These are phyloP conservation scores for Chymomyza costata DNA, from an alignment of 1,140 invertebrate species.

Conservation along the genomic window DNA sequence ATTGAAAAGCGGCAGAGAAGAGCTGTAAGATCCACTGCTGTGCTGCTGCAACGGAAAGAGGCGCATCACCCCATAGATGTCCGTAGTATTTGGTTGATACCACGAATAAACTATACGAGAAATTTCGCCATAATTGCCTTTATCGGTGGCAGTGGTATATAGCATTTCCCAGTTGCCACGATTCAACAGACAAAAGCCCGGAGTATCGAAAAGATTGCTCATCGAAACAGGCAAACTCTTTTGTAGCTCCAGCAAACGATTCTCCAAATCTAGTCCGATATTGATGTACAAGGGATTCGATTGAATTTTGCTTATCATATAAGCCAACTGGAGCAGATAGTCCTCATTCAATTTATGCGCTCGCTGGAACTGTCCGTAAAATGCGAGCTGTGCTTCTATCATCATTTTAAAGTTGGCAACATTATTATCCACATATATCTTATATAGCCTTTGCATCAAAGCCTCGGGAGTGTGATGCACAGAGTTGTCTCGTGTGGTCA, in stretches of 20 bases:
- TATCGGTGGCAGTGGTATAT: conserved; percentile 26
- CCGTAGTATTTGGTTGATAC: conserved; percentile 23
- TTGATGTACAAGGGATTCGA: conserved; percentile 26
- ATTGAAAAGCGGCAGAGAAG: conserved; percentile 1
- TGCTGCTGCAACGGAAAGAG: conserved; percentile 26
- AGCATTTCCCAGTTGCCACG: conserved; percentile 18
- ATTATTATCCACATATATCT: conserved; percentile 11
- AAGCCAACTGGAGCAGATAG: conserved; percentile 17
- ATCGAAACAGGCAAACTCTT: neutral
- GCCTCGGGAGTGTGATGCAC: conserved; percentile 14
- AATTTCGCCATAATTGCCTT: conserved; percentile 31
- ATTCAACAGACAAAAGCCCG: conserved; percentile 30
- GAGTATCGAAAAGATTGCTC: conserved; percentile 12
- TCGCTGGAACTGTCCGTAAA: conserved; percentile 11
- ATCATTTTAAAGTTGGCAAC: conserved; percentile 34
- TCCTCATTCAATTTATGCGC: conserved; percentile 13
- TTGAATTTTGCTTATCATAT: conserved; percentile 17
- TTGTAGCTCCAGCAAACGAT: conserved; percentile 7
- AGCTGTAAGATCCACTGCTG: too few relatives aligned
- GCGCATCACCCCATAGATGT: conserved; percentile 17
- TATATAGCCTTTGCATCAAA: conserved; percentile 21
- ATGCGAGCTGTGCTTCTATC: conserved; percentile 28
- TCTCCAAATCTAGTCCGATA: conserved; percentile 8
- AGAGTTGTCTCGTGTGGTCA: conserved; percentile 23
- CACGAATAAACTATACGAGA: conserved; percentile 27